phyloP scores from a whole-genome alignment of 2,113 vertebrate genomes.

The Narcine bancroftii region DNA sequence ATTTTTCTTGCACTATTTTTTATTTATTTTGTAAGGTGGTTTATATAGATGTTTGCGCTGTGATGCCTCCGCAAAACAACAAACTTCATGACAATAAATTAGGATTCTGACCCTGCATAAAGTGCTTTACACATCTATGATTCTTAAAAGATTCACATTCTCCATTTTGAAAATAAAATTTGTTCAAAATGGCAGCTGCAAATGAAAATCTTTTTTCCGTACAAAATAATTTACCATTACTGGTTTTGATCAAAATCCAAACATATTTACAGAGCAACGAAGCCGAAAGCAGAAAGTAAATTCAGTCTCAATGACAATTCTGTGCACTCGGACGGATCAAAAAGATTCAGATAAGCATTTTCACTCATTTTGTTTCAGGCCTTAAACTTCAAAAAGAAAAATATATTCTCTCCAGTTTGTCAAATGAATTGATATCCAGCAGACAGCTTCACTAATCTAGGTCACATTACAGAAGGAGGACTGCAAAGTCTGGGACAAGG shows the following conservation, averaged over 20 bases:
- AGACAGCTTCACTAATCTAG: background rate
- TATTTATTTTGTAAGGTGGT: too few relatives aligned
- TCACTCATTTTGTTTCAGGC: background rate
- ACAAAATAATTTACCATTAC: background rate
- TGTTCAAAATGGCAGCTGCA: background rate
- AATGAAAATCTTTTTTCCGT: background rate
- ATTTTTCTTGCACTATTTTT: too few relatives aligned
- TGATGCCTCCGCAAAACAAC: too few relatives aligned
- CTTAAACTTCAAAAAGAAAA: background rate
- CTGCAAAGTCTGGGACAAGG: background rate
- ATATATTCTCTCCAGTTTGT: background rate
- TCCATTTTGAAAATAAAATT: background rate
- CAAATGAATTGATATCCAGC: background rate
- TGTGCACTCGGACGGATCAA: background rate
- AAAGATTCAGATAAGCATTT: constrained; percentile 20
- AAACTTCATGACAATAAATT: too few relatives aligned
- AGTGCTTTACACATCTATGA: background rate
- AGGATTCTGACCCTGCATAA: too few relatives aligned
- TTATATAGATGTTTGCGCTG: too few relatives aligned
- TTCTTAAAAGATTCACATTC: background rate
- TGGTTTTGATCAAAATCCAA: background rate
- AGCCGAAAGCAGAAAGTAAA: background rate
- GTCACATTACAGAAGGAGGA: background rate
- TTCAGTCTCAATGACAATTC: background rate
- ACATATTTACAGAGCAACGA: constrained; percentile 9